Evolutionary conservation across 2,797 vertebrate genomes (phyloP), one percentile per base, ranked within the genome.

Genomic region (Chiroxiphia lanceolata): DNA sequence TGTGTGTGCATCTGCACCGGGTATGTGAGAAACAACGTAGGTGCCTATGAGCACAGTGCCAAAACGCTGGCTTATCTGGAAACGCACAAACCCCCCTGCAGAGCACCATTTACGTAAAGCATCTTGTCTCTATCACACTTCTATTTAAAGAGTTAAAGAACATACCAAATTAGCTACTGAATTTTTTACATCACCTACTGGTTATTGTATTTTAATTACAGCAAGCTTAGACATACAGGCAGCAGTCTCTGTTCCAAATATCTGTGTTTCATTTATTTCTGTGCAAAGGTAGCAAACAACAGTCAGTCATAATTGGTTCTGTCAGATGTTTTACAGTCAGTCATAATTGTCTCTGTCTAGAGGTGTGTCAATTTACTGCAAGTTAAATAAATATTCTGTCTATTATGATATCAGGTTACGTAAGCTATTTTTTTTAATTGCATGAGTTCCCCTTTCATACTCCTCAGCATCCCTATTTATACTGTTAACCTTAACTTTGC

Each of bases 321-420:
- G 98, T 98, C 98, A 98, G 98, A 98, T 98, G 98, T 98, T 98
- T 98, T 98, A 98, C 97, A 98, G 98, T 98, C 98, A 98, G 98
- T 98, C 98, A 98, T 98, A 98, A 98, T 97, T 98, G 98, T 98
- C 98, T 98, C 98, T 98, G 97, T 98, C 98, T 98, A 98, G 98
- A 98, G 98, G 98, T 98, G 98, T 98, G 98, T 98, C 98, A 98
- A 98, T 98, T 98, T 98, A 97, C 98, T 97, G 97, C 97, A 97
- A 98, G 96, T 98, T 98, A 98, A 98, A 98, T 98, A 98, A 98
- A 98, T 98, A 98, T 98, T 98, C 98, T 97, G 98, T 97, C 98
- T 98, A 97, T 98, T 98, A 98, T 97, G 95, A 91, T 97, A 98
- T 96, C 97, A 97, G 96, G 97, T 98, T 98, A 98, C 97, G 96